phyloP scores from a whole-genome alignment of 2,113 vertebrate species.

The Gymnocephalus cernua region DNA sequence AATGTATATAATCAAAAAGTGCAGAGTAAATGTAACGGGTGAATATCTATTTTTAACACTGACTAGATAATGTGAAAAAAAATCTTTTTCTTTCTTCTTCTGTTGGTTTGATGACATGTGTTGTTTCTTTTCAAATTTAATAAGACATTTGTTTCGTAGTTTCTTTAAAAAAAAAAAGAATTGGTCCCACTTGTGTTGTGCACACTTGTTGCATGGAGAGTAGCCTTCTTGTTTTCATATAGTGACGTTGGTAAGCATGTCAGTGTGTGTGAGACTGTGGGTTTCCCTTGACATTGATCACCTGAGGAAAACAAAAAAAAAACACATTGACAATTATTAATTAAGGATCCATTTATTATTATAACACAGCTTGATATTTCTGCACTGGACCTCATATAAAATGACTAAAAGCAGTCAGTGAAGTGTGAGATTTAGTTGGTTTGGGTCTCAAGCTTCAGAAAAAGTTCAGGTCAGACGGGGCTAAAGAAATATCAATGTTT shows the following conservation, averaged over 20 bases:
- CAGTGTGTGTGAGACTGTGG: conserved; percentile 48
- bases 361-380: conserved; percentile 23
- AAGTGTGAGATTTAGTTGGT: neutral
- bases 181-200: conserved; percentile 82
- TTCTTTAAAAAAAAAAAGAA: conserved; percentile 56
- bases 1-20: conserved; percentile 86
- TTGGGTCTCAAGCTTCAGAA: conserved; percentile 2
- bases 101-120: conserved; percentile 76
- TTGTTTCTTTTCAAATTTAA: conserved; percentile 50
- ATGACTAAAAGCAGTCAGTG: neutral
- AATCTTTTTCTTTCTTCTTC: conserved; percentile 47
- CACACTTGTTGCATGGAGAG: conserved; percentile 86
- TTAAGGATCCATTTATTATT: conserved; percentile 2
- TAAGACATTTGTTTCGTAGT: conserved; percentile 70
- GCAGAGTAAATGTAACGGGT: conserved; percentile 87
- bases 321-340: neutral
- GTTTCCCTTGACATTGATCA: conserved; percentile 21
- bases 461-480: conserved; percentile 1
- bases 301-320: neutral
- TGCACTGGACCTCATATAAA: conserved; percentile 38
- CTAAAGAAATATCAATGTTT: neutral
- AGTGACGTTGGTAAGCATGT: conserved; percentile 82
- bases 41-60: conserved; percentile 91
- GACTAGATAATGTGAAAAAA: conserved; percentile 89
- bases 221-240: conserved; percentile 77